Evolutionary conservation across 2,888 invertebrate genomes (phyloP).

Genomic region (Anoplius nigerrimus): DNA sequence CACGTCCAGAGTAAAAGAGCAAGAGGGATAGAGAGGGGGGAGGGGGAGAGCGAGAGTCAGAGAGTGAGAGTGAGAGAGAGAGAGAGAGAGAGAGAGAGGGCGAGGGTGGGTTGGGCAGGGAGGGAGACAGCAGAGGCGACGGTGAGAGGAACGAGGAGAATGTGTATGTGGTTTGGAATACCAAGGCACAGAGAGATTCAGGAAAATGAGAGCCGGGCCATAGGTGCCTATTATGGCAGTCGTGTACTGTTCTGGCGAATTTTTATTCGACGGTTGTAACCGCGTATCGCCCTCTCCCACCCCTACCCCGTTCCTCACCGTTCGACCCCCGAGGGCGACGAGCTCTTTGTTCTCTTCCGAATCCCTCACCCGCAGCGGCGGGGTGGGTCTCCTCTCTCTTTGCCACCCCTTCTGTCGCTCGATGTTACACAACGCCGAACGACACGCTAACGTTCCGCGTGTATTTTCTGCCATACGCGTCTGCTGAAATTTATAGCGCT

Average conservation of each 20-base stretch:
- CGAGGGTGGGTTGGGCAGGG: slow-evolving; percentile 8
- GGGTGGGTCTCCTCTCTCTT: slow-evolving; percentile 47
- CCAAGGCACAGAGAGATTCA: slow-evolving; percentile 56
- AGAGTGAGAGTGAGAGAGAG: slow-evolving; percentile 20
- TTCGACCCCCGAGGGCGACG: slow-evolving; percentile 52
- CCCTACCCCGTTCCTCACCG: slow-evolving; percentile 18
- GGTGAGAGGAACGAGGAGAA: slow-evolving; percentile 31
- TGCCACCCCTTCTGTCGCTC: slow-evolving; percentile 32
- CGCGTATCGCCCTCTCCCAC: slow-evolving; percentile 50
- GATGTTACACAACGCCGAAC: slow-evolving; percentile 40
- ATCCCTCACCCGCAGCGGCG: slow-evolving; percentile 47
- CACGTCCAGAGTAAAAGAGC: slow-evolving; percentile 31
- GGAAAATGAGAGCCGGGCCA: slow-evolving; percentile 61
- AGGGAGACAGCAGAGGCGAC: slow-evolving; percentile 29
- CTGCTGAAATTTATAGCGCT: slow-evolving; percentile 34
- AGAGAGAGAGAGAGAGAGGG: slow-evolving; percentile 33
- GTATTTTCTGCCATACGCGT: slow-evolving; percentile 27
- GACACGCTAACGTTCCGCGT: slow-evolving; percentile 33
- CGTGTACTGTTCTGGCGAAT: slow-evolving; percentile 65
- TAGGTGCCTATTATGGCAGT: slow-evolving; percentile 64
- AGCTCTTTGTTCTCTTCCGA: slow-evolving; percentile 66
- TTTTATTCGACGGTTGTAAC: slow-evolving; percentile 70
- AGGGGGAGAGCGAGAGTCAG: slow-evolving; percentile 27
- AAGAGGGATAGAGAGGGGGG: neutral
- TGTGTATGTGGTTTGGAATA: slow-evolving; percentile 50